Evolutionary conservation across 2,797 vertebrate species (phyloP).

Genomic region (Pampus argenteus): DNA sequence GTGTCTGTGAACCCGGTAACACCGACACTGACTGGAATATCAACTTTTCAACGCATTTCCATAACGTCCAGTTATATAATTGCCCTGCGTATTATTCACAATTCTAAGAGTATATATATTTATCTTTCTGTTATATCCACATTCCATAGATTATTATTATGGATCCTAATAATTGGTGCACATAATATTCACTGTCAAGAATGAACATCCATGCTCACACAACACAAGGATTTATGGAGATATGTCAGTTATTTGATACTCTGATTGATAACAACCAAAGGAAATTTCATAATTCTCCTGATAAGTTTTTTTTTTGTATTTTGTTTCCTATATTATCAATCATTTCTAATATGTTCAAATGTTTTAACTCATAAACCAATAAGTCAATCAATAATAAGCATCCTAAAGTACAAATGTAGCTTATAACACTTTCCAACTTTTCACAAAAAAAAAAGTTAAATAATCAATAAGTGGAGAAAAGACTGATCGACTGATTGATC

Average conservation of each 20-base stretch:
- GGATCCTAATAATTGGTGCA: no score
- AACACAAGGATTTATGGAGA: not conserved
- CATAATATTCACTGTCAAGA: no score
- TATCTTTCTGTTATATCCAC: no score
- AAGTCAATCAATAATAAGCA: not conserved
- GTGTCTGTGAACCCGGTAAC: not conserved
- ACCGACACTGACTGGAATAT: not conserved
- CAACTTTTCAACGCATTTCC: rapidly evolving
- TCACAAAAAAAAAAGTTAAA: not conserved
- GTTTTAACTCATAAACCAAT: not conserved
- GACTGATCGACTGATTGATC: no score
- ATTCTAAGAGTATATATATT: not conserved
- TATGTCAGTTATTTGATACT: not conserved
- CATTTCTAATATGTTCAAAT: not conserved
- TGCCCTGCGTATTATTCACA: not conserved
- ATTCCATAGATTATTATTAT: not conserved
- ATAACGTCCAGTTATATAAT: not conserved
- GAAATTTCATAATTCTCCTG: not conserved
- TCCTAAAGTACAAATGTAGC: not conserved
- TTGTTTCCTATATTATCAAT: not conserved
- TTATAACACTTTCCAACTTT: not conserved
- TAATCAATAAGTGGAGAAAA: not conserved
- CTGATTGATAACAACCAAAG: not conserved
- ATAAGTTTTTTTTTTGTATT: not conserved
- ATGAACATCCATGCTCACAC: not conserved